phyloP scores from a whole-genome alignment of 2,113 vertebrate genomes.

The Cervus canadensis region DNA sequence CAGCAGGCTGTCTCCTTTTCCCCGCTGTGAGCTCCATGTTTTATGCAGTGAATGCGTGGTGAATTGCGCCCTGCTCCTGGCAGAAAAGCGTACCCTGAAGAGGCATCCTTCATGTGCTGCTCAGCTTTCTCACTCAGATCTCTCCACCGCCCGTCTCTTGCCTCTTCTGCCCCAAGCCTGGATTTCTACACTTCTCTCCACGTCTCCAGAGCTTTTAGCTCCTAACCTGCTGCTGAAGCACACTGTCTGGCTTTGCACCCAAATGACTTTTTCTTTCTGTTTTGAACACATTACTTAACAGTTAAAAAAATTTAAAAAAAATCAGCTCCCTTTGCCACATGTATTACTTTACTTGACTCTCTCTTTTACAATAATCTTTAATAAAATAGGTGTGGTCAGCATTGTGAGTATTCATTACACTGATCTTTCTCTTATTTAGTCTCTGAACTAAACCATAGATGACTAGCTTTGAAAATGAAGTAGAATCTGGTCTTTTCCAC shows the following conservation, averaged over 20 bases:
- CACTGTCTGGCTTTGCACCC: neutral
- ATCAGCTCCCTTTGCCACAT: neutral
- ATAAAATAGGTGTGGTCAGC: neutral
- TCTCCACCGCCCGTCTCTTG: fast-evolving
- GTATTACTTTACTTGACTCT: neutral
- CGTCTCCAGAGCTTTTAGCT: neutral
- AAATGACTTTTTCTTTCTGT: neutral
- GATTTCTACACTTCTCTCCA: neutral
- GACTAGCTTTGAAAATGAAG: neutral
- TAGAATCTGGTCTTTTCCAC: neutral
- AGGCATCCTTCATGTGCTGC: neutral
- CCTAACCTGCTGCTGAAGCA: neutral
- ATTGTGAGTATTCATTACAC: neutral
- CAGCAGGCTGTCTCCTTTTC: neutral
- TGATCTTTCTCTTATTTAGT: neutral
- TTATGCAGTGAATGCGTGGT: neutral
- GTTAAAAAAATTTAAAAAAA: neutral
- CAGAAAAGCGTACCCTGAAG: neutral
- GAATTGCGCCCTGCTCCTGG: neutral
- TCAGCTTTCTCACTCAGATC: neutral
- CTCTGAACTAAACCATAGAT: neutral
- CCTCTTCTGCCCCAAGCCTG: neutral
- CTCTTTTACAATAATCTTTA: neutral
- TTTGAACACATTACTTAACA: neutral
- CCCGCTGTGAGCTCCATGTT: neutral